A percentile compares a stretch with the other conserved stretches of the same genome.
Evolutionary conservation across 2,888 invertebrate species (phyloP).

Genomic region (Alviniconcha strummeri): DNA sequence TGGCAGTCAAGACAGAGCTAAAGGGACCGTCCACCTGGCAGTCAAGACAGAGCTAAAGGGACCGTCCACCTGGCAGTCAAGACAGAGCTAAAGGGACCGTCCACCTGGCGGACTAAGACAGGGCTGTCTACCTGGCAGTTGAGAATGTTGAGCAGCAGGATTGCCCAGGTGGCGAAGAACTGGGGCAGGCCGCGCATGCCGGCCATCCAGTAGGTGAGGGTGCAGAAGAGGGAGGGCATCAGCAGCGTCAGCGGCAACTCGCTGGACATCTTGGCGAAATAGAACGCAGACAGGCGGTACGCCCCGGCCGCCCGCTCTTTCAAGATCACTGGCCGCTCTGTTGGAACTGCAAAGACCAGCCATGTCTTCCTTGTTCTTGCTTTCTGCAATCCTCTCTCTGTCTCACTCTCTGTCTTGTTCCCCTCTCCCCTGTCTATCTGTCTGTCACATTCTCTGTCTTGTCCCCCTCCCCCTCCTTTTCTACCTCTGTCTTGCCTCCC

Average conservation of each 20-base stretch:
- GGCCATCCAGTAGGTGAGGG: slow-evolving; percentile 86
- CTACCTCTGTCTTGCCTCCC: too few relatives aligned
- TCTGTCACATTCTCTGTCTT: too few relatives aligned
- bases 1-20: too few relatives aligned
- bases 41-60: too few relatives aligned
- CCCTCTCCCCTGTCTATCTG: too few relatives aligned
- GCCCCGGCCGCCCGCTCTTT: slow-evolving; percentile 87
- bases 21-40: too few relatives aligned
- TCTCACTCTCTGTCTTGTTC: too few relatives aligned
- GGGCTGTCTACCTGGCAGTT: slow-evolving; percentile 79
- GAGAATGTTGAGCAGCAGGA: slow-evolving; percentile 82
- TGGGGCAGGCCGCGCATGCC: slow-evolving; percentile 79
- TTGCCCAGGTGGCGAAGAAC: slow-evolving; percentile 82
- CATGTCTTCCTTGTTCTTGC: neutral
- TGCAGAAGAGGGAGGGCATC: slow-evolving; percentile 84
- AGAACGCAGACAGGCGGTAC: slow-evolving; percentile 86
- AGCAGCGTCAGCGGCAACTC: slow-evolving; percentile 85
- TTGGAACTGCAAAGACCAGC: slow-evolving; percentile 79
- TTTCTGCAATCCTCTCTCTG: neutral
- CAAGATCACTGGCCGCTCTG: slow-evolving; percentile 86
- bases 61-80: too few relatives aligned
- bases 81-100: too few relatives aligned
- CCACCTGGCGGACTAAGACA: too few relatives aligned
- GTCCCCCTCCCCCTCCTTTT: too few relatives aligned
- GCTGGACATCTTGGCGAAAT: slow-evolving; percentile 87